phyloP scores from a whole-genome alignment of 2,888 invertebrate species.

The Lithophane ornitopus region DNA sequence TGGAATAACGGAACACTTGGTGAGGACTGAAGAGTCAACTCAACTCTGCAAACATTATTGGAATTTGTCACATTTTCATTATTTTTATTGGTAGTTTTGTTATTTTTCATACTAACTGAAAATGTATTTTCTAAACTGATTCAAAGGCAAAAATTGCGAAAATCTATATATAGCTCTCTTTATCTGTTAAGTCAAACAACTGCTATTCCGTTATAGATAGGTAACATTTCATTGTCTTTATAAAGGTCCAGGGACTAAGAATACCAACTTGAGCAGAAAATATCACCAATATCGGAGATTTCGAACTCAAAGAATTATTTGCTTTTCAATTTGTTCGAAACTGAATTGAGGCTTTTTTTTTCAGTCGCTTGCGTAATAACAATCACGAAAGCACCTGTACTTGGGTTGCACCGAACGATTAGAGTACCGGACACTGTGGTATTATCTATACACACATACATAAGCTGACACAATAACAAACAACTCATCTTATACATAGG shows the following conservation, averaged over 20 bases:
- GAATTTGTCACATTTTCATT: too few relatives aligned
- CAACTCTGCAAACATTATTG: constrained; percentile 14
- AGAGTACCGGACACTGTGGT: neutral
- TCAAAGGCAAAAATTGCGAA: neutral
- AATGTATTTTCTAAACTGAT: neutral
- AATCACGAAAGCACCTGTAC: neutral
- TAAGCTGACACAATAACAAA: neutral
- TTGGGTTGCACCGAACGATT: neutral
- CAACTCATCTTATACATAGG: neutral
- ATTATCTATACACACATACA: neutral
- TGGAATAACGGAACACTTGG: constrained; percentile 41
- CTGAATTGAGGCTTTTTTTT: neutral
- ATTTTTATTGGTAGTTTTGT: neutral
- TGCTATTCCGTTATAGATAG: neutral
- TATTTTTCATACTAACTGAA: constrained; percentile 6
- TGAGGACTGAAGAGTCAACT: constrained; percentile 20
- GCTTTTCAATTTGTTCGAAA: neutral
- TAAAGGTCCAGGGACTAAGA: neutral
- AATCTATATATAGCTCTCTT: neutral
- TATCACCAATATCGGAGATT: neutral
- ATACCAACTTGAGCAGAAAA: neutral
- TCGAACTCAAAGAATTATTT: neutral
- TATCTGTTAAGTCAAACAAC: neutral
- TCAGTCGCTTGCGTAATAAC: neutral
- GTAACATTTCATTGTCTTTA: neutral